A percentile compares a stretch with the other conserved stretches of the same genome.
Conservation (phyloP, 2,888 invertebrate species). For the Vandiemenella viatica region DNA sequence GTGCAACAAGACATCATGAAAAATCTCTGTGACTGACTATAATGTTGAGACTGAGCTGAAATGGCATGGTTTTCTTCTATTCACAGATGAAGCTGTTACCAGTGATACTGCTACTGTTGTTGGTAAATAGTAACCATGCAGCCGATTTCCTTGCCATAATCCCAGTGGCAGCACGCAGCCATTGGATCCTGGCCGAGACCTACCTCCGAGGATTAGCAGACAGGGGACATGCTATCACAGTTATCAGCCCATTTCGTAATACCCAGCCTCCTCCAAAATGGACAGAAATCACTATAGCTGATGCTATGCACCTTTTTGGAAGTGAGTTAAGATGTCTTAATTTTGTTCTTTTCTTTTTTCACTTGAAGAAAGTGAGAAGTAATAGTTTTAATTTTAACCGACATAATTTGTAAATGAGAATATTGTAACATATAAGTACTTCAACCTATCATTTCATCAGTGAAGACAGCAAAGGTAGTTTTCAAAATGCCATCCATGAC, state of each 20-base stretch:
- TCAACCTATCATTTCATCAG: too few relatives aligned
- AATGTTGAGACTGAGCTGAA: too few relatives aligned
- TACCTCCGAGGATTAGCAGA: constrained; percentile 29
- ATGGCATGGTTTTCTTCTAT: too few relatives aligned
- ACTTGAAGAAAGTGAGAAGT: neutral
- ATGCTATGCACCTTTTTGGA: neutral
- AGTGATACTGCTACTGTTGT: too few relatives aligned
- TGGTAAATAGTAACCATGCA: too few relatives aligned
- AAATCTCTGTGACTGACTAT: too few relatives aligned
- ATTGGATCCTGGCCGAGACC: constrained; percentile 31
- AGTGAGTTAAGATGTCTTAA: neutral
- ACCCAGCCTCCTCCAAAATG: neutral
- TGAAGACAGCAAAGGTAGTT: too few relatives aligned
- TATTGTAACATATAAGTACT: too few relatives aligned
- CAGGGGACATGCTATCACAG: constrained; percentile 31
- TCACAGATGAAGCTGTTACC: too few relatives aligned
- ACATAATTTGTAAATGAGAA: neutral
- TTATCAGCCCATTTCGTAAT: constrained; percentile 2
- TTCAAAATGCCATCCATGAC: too few relatives aligned
- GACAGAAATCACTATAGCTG: neutral
- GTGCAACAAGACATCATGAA: too few relatives aligned
- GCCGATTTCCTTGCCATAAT: constrained; percentile 29
- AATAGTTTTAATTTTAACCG: neutral
- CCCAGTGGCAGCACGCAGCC: constrained; percentile 32
- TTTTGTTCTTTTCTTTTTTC: neutral